Percentiles rank a stretch among this genome's conserved stretches.
phyloP scores from a whole-genome alignment of 1,140 invertebrate species.

The Sweltsa coloradensis region DNA sequence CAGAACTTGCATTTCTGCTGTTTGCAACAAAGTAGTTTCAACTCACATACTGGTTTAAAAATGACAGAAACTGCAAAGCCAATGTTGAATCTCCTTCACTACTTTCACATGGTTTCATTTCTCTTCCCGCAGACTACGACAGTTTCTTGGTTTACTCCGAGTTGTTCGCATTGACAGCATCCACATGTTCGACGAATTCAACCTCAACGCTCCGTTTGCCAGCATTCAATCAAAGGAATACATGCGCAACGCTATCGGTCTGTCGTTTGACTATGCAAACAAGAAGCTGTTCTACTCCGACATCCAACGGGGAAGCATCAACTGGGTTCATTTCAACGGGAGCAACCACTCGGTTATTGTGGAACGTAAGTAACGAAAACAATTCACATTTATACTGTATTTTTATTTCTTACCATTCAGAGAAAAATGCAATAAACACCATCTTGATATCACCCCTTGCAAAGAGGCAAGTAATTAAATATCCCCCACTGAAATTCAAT shows the following conservation, averaged over 20 bases:
- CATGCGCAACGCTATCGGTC: slow-evolving; percentile 73
- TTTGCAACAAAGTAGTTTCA: neutral
- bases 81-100: no score
- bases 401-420: no score
- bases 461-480: no score
- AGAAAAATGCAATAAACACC: no score
- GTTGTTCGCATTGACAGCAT: slow-evolving; percentile 63
- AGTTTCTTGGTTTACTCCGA: slow-evolving; percentile 65
- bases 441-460: no score
- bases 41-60: no score
- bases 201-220: slow-evolving; percentile 62
- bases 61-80: no score
- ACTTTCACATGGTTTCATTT: slow-evolving; percentile 14
- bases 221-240: slow-evolving; percentile 54
- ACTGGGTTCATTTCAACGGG: slow-evolving; percentile 73
- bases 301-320: slow-evolving; percentile 72
- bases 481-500: no score
- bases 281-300: slow-evolving; percentile 74
- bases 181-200: slow-evolving; percentile 51
- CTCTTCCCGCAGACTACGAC: slow-evolving; percentile 48
- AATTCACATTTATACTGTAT: no score
- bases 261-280: slow-evolving; percentile 62
- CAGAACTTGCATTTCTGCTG: no score
- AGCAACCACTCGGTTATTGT: slow-evolving; percentile 52
- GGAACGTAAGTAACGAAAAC: slow-evolving; percentile 39